A percentile compares a stretch with the other conserved stretches of the same genome.
Conservation (phyloP, 1,140 invertebrate genomes). For the Drosophila melanica region DNA sequence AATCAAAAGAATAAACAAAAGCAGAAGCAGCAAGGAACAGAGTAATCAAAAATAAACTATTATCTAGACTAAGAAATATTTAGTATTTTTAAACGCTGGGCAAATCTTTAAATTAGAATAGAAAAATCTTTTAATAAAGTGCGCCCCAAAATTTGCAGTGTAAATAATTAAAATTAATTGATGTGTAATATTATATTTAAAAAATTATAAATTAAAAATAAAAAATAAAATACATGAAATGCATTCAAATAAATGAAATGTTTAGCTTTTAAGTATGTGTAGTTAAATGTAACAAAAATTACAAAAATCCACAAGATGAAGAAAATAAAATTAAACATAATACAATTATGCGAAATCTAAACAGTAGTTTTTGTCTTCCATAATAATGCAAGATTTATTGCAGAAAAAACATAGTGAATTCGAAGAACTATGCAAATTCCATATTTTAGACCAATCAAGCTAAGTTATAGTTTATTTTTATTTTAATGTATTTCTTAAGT, state of each 20-base stretch:
- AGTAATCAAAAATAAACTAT: constrained; percentile 79
- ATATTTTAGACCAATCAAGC: no score
- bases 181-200: constrained; percentile 38
- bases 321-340: constrained; percentile 72
- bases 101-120: constrained; percentile 37
- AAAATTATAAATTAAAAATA: constrained; percentile 37
- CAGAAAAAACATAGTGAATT: no score
- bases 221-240: constrained; percentile 41
- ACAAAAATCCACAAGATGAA: constrained; percentile 56
- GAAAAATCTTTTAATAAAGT: constrained; percentile 16
- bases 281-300: constrained; percentile 80
- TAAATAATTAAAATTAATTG: constrained; percentile 45
- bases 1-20: constrained; percentile 59
- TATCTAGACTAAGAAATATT: constrained; percentile 61
- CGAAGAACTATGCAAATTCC: no score
- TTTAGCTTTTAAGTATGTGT: constrained; percentile 73
- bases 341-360: constrained; percentile 76
- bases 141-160: constrained; percentile 26
- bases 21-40: constrained; percentile 40
- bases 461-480: no score
- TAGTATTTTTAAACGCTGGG: constrained; percentile 61
- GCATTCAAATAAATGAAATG: constrained; percentile 46
- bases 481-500: no score
- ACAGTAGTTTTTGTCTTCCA: constrained; percentile 2
- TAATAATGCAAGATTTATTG: no score